Evolutionary conservation across 2,888 invertebrate species (phyloP), one percentile per base, ranked within the genome.

Genomic region (Andrena trimmerana): DNA sequence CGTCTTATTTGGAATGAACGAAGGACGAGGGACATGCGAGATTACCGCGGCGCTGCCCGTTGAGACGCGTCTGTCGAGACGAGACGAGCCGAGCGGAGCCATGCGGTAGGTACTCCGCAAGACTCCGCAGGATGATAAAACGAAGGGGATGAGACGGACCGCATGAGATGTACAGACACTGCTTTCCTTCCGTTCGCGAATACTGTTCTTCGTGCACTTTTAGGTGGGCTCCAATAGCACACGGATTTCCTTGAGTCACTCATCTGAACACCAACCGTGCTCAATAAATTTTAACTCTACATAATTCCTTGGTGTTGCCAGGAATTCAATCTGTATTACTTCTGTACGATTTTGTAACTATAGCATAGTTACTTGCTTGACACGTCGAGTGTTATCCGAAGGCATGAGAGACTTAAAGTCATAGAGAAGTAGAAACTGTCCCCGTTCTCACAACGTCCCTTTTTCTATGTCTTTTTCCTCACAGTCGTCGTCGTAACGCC

Each of bases 41-140:
- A 89, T 90, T 86, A 81, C 86, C 81, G 77, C 81, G 68, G 81
- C 65, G 88, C 78, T 88, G 87, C 88, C 73, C 84, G 88, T 81
- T 78, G 86, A 82, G 88, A 85, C 75, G 88, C 78, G 83, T 71
- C 76, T 73, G 74, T 80, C 77, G 74, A 75, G 78, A 84, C 78
- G 79, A 76, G 70, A 69, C 76, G 76, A 77, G 65, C 76, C 68
- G 72, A 68, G 63, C 71, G 29, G 42, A 65, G 24, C 81, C 78
- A 78, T 88, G 87, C 88, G 85, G 89, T 89, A 88, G 85, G 87
- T 89, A 86, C 85, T 83, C 79, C 84, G 83, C 78, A 76, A 89
- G 81, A 86, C 80, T 87, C 76, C 60, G 69, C 81, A 54, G 86
- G 78, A 88, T 80, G 87, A 89, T 88, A 86, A 88, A 88, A 84